These are phyloP conservation scores for Drosophila teissieri DNA, from an alignment of 1,140 invertebrate genomes.

Conservation along the genomic window DNA sequence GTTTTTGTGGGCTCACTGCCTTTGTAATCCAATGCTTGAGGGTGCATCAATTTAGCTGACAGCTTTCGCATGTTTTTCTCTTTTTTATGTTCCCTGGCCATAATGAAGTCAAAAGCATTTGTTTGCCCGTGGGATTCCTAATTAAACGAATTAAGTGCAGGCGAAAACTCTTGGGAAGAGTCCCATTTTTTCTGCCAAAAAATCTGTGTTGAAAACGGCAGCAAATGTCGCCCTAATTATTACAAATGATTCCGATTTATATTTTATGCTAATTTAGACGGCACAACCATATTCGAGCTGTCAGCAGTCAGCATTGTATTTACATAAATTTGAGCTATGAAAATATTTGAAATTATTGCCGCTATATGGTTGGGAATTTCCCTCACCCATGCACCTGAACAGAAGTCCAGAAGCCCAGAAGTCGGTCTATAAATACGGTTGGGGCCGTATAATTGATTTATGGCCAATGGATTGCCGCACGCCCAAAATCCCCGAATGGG, in stretches of 20 bases:
- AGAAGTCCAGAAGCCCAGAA: constrained; percentile 19
- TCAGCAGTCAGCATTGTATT: constrained; percentile 58
- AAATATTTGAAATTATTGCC: constrained; percentile 63
- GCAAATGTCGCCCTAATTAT: constrained; percentile 75
- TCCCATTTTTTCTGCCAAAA: constrained; percentile 28
- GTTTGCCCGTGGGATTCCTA: constrained; percentile 60
- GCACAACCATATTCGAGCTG: constrained; percentile 46
- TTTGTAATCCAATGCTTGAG: constrained; percentile 34
- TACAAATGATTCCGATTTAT: constrained; percentile 76
- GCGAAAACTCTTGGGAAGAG: constrained; percentile 3
- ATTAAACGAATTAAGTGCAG: constrained; percentile 72
- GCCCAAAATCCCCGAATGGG: constrained; percentile 21
- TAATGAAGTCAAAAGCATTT: constrained; percentile 67
- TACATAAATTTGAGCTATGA: constrained; percentile 52
- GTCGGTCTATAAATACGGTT: constrained; percentile 37
- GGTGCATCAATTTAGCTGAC: constrained; percentile 66
- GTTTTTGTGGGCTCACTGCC: constrained; percentile 28
- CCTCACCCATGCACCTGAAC: constrained; percentile 59
- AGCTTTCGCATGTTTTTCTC: constrained; percentile 55
- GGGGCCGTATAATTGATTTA: constrained; percentile 76
- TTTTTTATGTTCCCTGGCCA: constrained; percentile 16
- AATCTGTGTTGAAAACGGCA: constrained; percentile 54
- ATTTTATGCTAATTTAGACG: constrained; percentile 50
- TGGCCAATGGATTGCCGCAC: constrained; percentile 75
- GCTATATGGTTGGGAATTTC: constrained; percentile 22